Percentiles rank a stretch among this genome's conserved stretches.
These are phyloP conservation scores for Nomada goodeniana DNA, from an alignment of 2,888 invertebrate genomes.

Conservation along the genomic window DNA sequence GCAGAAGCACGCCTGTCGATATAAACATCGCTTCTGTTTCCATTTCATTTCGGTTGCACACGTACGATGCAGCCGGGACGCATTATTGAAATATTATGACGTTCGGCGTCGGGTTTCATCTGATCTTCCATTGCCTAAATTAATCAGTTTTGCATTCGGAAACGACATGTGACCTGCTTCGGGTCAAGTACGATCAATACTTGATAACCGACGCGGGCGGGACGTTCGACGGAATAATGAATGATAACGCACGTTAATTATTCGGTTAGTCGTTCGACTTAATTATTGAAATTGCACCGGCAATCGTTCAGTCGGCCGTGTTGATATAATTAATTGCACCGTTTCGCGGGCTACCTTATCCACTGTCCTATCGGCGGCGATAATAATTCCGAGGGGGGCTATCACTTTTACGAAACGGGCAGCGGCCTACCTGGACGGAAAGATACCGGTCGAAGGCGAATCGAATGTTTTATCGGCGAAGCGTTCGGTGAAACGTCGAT, in stretches of 20 bases:
- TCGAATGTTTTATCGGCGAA: too few relatives aligned
- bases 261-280: conserved; percentile 67
- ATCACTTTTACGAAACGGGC: not conserved
- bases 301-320: conserved; percentile 54
- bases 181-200: conserved; percentile 62
- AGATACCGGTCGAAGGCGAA: not conserved
- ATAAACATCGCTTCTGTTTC: not conserved
- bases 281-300: conserved; percentile 69
- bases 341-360: conserved; percentile 44
- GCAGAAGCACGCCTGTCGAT: not conserved
- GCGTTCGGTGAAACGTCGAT: not conserved
- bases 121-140: conserved; percentile 62
- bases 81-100: conserved; percentile 59
- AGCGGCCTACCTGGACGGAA: not conserved
- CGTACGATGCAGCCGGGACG: not conserved
- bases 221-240: conserved; percentile 65
- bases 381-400: conserved; percentile 27
- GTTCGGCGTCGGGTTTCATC: conserved; percentile 28
- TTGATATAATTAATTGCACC: conserved; percentile 58
- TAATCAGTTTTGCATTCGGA: conserved; percentile 63
- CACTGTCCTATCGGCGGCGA: not conserved
- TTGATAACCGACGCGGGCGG: conserved; percentile 50
- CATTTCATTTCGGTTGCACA: not conserved
- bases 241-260: conserved; percentile 67
- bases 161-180: conserved; percentile 43